Conservation (phyloP, 2,888 invertebrate genomes). For the Stenotaenia linearis region DNA sequence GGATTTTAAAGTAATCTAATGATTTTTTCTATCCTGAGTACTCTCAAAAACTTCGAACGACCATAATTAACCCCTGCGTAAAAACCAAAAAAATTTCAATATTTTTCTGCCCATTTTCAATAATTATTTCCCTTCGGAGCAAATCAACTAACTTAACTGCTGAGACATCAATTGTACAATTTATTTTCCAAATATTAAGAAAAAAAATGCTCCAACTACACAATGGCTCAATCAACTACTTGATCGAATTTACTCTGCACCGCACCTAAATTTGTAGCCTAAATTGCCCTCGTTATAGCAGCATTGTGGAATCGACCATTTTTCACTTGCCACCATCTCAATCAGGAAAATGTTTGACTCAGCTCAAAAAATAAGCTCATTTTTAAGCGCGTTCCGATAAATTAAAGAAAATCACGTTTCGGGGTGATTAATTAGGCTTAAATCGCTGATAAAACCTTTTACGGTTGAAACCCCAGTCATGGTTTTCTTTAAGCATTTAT, state of each 20-base stretch:
- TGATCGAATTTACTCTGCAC: not conserved
- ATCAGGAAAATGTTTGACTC: not conserved
- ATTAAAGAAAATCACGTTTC: too few species aligned
- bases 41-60: not conserved
- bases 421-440: too few species aligned
- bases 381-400: too few species aligned
- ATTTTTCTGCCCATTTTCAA: not conserved
- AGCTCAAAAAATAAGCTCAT: too few species aligned
- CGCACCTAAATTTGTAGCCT: not conserved
- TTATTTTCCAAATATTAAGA: not conserved
- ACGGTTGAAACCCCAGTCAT: too few species aligned
- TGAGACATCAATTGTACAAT: not conserved
- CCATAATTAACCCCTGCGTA: not conserved
- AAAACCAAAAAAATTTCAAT: not conserved
- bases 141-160: not conserved
- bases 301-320: slow-evolving; percentile 4
- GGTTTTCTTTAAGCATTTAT: not conserved
- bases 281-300: not conserved
- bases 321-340: not conserved
- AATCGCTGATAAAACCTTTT: too few species aligned
- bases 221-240: not conserved
- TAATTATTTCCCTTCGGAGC: not conserved
- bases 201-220: not conserved
- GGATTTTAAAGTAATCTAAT: not conserved
- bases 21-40: not conserved